Evolutionary conservation across 2,797 vertebrate genomes (phyloP), one percentile per base, ranked within the genome.

Genomic region (Schizopygopsis pylzovi): DNA sequence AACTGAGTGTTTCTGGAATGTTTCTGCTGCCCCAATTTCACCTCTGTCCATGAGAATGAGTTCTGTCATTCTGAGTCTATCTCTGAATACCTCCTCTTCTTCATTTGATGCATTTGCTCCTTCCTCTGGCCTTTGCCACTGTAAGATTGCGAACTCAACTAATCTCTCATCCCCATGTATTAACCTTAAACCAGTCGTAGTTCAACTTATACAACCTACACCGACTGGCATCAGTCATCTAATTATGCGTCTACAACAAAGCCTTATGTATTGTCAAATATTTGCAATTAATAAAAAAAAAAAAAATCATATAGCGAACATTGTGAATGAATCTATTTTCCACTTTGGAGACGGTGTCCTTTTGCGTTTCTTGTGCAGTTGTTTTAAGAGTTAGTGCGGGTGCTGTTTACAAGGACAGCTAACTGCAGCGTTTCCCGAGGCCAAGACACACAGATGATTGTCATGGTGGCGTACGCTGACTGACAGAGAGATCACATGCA

Each of bases 361-460:
- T 88, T 92, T 85, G 87, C 49, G 86, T 93, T 87, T 84, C 79
- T 91, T 92, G 89, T 71, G 85, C 89, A 90, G 92, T 93, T 89
- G 92, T 91, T 33, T 33, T 93, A 89, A 45, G 93, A 92, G 92
- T 95, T 92, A 94, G 93, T 91, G 92, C 59, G 86, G 87, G 87
- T 91, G 84, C 92, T 94, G 93, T 95, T 95, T 94, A 94, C 94
- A 96, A 95, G 95, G 95, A 95, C 95, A 93, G 94, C 94, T 92
- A 93, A 93, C 93, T 92, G 93, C 92, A 94, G 91, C 92, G 88
- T 93, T 90, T 94, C 95, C 92, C 83, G 90, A 90, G 94, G 95
- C 94, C 54, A 92, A 86, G 45, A 92, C 93, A 91, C 92, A 91
- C 92, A 88, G 89, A 95, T 96, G 95, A 96, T 95, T 96, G 95